Conservation (phyloP, 2,797 vertebrate genomes). For the Cossypha niveicapilla region DNA sequence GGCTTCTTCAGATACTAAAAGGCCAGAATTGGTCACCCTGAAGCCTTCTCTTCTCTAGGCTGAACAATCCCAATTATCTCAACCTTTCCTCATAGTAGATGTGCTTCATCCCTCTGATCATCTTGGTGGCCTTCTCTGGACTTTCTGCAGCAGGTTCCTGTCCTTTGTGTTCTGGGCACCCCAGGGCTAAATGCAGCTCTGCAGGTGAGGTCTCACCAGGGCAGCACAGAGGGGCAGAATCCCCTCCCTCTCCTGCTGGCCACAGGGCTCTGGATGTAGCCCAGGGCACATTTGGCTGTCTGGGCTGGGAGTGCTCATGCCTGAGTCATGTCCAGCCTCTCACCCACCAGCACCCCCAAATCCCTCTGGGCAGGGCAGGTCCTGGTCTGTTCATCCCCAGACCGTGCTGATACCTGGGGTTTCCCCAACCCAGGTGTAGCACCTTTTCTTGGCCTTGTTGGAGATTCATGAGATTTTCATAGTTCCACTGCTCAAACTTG, state of each 20-base stretch:
- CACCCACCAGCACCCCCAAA: neutral
- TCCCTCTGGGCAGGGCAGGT: neutral
- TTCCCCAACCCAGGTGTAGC: neutral
- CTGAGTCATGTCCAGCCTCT: neutral
- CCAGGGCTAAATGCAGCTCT: neutral
- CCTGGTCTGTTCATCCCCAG: neutral
- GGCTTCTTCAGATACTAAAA: neutral
- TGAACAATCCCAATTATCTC: neutral
- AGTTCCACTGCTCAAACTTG: rapidly evolving
- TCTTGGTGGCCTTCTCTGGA: neutral
- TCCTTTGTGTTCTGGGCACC: neutral
- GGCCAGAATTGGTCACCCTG: neutral
- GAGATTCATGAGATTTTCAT: neutral
- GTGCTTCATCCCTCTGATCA: neutral
- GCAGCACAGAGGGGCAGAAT: neutral
- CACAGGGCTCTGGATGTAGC: neutral
- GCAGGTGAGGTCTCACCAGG: neutral
- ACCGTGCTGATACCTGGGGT: rapidly evolving
- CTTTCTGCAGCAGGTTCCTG: neutral
- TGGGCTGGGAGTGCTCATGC: neutral
- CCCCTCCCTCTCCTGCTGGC: neutral
- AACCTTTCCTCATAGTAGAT: neutral
- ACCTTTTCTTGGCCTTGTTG: neutral
- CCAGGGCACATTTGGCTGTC: neutral
- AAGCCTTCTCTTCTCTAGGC: neutral